Evolutionary conservation across 2,113 vertebrate species (phyloP), one percentile per base, ranked within the genome.

Genomic region (Eleginops maclovinus): DNA sequence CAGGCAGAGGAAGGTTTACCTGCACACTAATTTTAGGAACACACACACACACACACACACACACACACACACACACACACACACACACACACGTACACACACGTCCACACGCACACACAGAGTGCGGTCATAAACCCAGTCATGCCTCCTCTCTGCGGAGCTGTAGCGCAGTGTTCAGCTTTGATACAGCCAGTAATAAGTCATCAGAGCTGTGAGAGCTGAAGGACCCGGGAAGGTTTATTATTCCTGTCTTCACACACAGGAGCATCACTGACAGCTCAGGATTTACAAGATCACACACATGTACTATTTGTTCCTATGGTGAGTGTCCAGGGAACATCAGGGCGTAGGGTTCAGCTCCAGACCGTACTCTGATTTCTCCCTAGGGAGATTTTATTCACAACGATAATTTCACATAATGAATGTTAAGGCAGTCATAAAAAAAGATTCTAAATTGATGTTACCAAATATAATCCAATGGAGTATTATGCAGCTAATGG

Each of bases 201-300:
- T 82, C 76, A 85, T 84, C 75, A 72, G 65, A 77, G 72, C 79
- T 61, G 72, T 55, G 76, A 77, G 83, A 79, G 73, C 77, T 83
- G 65, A 85, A 83, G 71, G 74, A 86, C 53, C 53, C 59, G 5
- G 53, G 59, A 58, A 77, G 79, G 22, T 87, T 79, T 74, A 78
- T 87, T 77, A 82, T 72, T 22, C 59, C 51, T 53, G 63, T 72
- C 69, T 60, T 51, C 68, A 62, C 44, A 60, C 62, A 55, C 60
- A n/a, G 67, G 21, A 82, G 67, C 51, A 21, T 28, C 75, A 6
- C 36, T 46, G 69, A 65, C 10, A 24, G 26, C 15, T 43, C 54
- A 21, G 17, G 53, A 69, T 83, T 74, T 80, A 86, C 79, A 59
- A 22, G 22, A 63, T 43, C 53, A 53, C 74, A 16, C 62, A 3